Evolutionary conservation across 2,113 vertebrate species (phyloP).

Genomic region (Scortum barcoo): DNA sequence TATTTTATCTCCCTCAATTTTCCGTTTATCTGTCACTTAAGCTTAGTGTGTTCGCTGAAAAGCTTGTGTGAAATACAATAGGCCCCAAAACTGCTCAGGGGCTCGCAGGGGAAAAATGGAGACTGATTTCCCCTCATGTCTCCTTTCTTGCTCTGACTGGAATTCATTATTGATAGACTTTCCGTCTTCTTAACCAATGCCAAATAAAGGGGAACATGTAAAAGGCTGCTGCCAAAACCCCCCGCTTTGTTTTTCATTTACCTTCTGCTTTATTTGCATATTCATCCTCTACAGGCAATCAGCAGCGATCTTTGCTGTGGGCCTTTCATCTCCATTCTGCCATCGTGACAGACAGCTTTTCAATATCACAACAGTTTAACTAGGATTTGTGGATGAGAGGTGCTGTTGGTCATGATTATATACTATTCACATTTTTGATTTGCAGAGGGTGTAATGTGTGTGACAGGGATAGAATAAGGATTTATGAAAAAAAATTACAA

Average conservation of each 20-base stretch:
- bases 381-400: conserved; percentile 63
- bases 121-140: conserved; percentile 64
- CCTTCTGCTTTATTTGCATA: conserved; percentile 82
- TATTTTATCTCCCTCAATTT: conserved; percentile 49
- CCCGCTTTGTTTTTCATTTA: conserved; percentile 81
- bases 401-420: conserved; percentile 43
- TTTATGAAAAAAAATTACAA: conserved; percentile 38
- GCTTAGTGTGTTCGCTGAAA: conserved; percentile 38
- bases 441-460: conserved; percentile 52
- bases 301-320: conserved; percentile 72
- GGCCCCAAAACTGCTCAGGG: conserved; percentile 56
- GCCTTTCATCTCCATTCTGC: conserved; percentile 69
- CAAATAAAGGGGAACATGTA: conserved; percentile 76
- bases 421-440: conserved; percentile 57
- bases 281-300: conserved; percentile 78
- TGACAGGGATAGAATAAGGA: conserved; percentile 48
- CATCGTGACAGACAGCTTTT: conserved; percentile 72
- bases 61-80: conserved; percentile 63
- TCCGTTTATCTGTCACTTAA: conserved; percentile 63
- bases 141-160: conserved; percentile 57
- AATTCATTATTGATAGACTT: conserved; percentile 77
- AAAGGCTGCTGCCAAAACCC: conserved; percentile 71
- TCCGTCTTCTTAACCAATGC: conserved; percentile 70
- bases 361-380: conserved; percentile 71
- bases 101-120: conserved; percentile 60